Evolutionary conservation across 2,113 vertebrate species (phyloP).

Genomic region (Siphamia tubifer): DNA sequence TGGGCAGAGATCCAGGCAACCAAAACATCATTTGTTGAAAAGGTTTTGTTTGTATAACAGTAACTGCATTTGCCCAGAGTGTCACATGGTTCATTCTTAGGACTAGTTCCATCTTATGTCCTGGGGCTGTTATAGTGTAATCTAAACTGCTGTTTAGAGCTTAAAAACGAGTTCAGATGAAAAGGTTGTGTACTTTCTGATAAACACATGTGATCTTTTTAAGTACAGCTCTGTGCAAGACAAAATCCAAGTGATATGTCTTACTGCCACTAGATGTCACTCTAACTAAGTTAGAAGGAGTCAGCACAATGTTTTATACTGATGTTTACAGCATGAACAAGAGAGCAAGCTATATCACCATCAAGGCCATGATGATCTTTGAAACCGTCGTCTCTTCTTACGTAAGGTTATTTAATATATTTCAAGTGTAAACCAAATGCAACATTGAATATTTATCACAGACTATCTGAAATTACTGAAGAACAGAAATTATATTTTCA

Average conservation of each 20-base stretch:
- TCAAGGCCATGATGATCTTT: background rate
- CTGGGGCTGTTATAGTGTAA: background rate
- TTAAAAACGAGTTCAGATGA: background rate
- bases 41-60: too few relatives aligned
- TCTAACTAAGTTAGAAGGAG: background rate
- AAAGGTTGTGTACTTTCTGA: background rate
- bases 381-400: too few relatives aligned
- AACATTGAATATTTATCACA: too few relatives aligned
- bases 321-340: background rate
- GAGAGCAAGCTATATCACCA: background rate
- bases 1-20: too few relatives aligned
- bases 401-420: too few relatives aligned
- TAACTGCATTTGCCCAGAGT: background rate
- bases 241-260: background rate
- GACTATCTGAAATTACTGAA: too few relatives aligned
- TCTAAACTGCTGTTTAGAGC: background rate
- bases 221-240: background rate
- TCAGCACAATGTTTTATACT: background rate
- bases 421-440: too few relatives aligned
- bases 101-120: background rate
- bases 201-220: background rate
- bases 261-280: slow-evolving; percentile 45
- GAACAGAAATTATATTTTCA: too few relatives aligned
- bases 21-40: too few relatives aligned
- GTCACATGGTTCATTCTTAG: background rate